A percentile compares a stretch with the other conserved stretches of the same genome.
Conservation (phyloP, 2,888 invertebrate species). For the Gerris lacustris region DNA sequence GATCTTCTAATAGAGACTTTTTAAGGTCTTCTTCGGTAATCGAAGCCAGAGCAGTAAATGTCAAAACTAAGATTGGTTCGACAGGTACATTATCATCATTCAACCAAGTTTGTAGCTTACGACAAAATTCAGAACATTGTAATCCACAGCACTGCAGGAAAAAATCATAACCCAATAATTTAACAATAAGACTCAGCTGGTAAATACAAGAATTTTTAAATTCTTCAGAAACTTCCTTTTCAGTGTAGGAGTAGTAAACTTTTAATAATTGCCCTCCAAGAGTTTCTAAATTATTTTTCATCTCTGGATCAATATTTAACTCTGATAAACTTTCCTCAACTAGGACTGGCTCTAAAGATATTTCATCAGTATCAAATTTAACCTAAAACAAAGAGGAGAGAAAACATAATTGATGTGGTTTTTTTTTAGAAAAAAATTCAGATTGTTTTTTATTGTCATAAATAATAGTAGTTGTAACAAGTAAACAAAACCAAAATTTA, state of each 20-base stretch:
- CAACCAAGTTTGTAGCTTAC: constrained; percentile 40
- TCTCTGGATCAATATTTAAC: not conserved
- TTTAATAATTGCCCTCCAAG: not conserved
- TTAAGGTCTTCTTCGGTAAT: constrained; percentile 32
- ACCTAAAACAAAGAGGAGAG: not conserved
- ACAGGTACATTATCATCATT: constrained; percentile 41
- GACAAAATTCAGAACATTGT: constrained; percentile 10
- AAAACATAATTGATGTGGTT: no score
- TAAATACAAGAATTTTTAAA: not conserved
- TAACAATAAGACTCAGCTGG: not conserved
- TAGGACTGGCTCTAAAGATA: not conserved
- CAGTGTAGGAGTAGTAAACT: not conserved
- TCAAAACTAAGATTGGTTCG: constrained; percentile 46
- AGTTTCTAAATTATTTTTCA: not conserved
- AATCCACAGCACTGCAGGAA: not conserved
- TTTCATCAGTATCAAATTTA: not conserved
- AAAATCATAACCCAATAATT: not conserved
- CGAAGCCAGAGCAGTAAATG: constrained; percentile 48
- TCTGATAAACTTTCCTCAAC: not conserved
- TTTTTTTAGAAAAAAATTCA: no score
- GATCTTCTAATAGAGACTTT: not conserved
- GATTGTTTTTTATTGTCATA: not conserved
- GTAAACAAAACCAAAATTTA: not conserved
- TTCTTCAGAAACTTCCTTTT: not conserved
- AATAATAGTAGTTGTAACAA: not conserved